A percentile compares a stretch with the other conserved stretches of the same genome.
phyloP scores from a whole-genome alignment of 2,113 vertebrate genomes.

The Junco hyemalis region DNA sequence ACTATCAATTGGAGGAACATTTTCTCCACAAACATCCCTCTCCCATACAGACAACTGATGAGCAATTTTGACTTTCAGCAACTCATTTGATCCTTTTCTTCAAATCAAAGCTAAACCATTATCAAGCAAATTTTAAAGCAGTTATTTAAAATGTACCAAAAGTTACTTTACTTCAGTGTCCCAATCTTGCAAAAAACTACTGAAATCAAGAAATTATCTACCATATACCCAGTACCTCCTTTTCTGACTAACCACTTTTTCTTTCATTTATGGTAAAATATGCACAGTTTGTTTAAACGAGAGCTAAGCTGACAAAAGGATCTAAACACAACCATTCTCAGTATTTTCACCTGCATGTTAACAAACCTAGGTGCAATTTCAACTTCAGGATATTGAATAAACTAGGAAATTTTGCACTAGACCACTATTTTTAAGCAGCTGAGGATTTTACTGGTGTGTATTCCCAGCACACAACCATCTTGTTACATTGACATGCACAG shows the following conservation, averaged over 20 bases:
- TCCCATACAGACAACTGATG: neutral
- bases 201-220: neutral
- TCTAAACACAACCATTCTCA: neutral
- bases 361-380: neutral
- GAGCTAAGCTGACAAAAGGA: neutral
- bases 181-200: neutral
- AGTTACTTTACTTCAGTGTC: neutral
- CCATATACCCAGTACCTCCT: neutral
- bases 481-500: neutral
- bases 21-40: neutral
- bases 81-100: neutral
- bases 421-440: neutral
- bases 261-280: neutral
- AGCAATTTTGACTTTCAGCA: neutral
- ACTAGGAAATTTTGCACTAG: neutral
- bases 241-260: neutral
- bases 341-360: neutral
- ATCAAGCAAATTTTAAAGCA: neutral
- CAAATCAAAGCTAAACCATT: neutral
- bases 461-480: rapidly evolving
- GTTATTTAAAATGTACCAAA: neutral
- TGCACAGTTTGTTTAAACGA: neutral
- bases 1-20: neutral
- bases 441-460: neutral
- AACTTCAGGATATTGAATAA: neutral